These are phyloP conservation scores for Mimachlamys varia DNA, from an alignment of 2,888 invertebrate genomes.

Conservation along the genomic window DNA sequence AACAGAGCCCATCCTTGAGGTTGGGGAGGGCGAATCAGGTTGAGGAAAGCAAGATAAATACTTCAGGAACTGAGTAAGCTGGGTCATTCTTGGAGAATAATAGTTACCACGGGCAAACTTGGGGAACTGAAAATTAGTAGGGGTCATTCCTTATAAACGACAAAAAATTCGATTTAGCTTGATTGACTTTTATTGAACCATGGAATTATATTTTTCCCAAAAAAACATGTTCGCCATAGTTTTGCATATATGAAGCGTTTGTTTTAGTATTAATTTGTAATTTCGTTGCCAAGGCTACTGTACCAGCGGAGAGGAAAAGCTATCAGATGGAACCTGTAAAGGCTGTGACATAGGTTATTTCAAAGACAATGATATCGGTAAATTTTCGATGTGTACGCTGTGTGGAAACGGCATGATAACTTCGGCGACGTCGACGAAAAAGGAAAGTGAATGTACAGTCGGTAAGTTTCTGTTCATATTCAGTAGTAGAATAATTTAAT, in stretches of 20 bases:
- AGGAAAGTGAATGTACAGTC: slow-evolving; percentile 55
- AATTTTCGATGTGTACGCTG: slow-evolving; percentile 53
- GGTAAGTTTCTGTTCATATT: slow-evolving; percentile 53
- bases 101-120: neutral
- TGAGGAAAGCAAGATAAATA: no score
- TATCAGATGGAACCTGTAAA: slow-evolving; percentile 48
- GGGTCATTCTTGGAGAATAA: no score
- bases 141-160: no score
- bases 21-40: no score
- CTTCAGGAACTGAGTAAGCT: no score
- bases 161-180: no score
- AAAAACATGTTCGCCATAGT: no score
- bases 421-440: slow-evolving; percentile 43
- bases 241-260: no score
- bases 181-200: no score
- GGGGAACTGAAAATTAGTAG: neutral
- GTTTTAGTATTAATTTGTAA: neutral
- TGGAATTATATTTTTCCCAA: no score
- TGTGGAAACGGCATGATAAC: slow-evolving; percentile 60
- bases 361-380: slow-evolving; percentile 58
- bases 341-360: slow-evolving; percentile 59
- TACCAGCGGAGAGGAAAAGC: slow-evolving; percentile 82
- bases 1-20: no score
- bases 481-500: no score
- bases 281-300: slow-evolving; percentile 36